Evolutionary conservation across 2,888 invertebrate genomes (phyloP), one percentile per base, ranked within the genome.

Genomic region (Drosophila paucipuncta): DNA sequence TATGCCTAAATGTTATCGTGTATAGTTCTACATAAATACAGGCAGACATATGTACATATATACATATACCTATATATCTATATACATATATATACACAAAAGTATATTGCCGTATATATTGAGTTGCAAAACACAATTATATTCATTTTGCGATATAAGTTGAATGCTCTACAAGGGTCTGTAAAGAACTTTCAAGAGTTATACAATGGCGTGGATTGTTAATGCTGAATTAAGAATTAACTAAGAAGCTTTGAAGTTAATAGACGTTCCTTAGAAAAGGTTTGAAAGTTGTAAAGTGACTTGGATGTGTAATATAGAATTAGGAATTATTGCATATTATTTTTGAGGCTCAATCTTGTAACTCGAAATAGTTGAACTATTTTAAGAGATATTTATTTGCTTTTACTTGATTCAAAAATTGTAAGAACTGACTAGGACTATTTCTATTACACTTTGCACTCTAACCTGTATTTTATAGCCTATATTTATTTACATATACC

Each of bases 1-100:
- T 75, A 73, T 84, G 82, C 65, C 71, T 73, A 76, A 72, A 68
- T 50, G 63, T 65, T 57, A 35, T 53, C 61, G 55, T 41, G 18
- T 65, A 35, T 62, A 57, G 25, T 53, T 68, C 41, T 65, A 63
- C 50, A 49, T 65, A 65, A 41, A 68, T 55, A 63, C 39, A 33
- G 18, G 16, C 7, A 22, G 13, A 50, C 11, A 52, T 7, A 28
- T 43, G 2, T 30, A 25, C 11, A 49, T 9, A 28, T 11, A 60
- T 54, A 16, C 0, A 9, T 4, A 22, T 37, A 37, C 7, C 7
- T 37, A 18, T 4, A 22, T 37, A 37, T 2, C 7, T 37, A 18
- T 0, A 9, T 4, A 4, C 13, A 41, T 22, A 47, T 25, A 35
- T 39, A 16, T 31, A n/a, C 31, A 11, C 28, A 35, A 18, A 22